Conservation (phyloP, 92 coral and sea anemone species). For the Zoanthus solanderi region DNA sequence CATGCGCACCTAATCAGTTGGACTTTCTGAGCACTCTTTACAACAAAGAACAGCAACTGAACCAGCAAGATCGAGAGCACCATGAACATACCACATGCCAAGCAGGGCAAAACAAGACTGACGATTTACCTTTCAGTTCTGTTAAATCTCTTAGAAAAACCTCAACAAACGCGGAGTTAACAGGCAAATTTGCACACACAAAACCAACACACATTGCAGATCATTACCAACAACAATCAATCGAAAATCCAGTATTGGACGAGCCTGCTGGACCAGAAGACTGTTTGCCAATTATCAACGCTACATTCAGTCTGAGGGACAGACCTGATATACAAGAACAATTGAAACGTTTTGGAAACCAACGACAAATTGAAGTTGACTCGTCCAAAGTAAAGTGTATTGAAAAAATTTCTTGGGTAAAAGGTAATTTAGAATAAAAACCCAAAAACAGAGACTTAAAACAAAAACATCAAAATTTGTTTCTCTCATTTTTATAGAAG, state of each 20-base stretch:
- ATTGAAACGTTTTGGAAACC: slow-evolving; percentile 2
- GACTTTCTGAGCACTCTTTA: not conserved
- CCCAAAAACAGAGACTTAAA: no score
- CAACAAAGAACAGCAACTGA: not conserved
- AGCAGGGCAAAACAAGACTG: not conserved
- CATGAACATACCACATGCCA: not conserved
- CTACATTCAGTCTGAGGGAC: slow-evolving; percentile 35
- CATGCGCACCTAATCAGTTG: not conserved
- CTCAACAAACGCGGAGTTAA: not conserved
- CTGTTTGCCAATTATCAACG: not conserved
- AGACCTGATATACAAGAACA: slow-evolving; percentile 42
- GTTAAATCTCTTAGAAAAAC: not conserved
- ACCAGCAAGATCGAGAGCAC: not conserved
- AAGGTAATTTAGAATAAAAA: not conserved
- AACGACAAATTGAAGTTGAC: slow-evolving; percentile 26
- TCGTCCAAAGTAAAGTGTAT: not conserved
- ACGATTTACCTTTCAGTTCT: not conserved
- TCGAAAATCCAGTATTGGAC: not conserved
- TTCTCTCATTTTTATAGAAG: no score
- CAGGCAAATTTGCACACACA: not conserved
- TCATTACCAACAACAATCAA: not conserved
- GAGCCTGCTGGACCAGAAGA: slow-evolving; percentile 36
- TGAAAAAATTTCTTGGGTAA: not conserved
- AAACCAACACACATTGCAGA: not conserved
- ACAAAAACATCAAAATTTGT: no score